phyloP scores from a whole-genome alignment of 92 coral and sea anemone genomes.

The Zoanthus sansibaricus region DNA sequence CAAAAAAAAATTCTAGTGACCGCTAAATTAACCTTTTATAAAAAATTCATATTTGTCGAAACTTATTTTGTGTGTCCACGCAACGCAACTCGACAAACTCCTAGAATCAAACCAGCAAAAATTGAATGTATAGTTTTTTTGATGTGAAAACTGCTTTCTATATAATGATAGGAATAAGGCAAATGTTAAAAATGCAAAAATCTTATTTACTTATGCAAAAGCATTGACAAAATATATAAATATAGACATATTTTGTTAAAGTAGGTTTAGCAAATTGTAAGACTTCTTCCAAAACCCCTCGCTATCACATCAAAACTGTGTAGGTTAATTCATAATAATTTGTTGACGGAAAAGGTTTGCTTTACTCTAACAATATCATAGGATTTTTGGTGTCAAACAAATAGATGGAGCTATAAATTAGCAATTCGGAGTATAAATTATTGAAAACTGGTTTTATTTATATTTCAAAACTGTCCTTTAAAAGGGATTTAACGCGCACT shows the following conservation, averaged over 20 bases:
- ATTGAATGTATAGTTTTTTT: neutral
- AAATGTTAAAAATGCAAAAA: too few species aligned
- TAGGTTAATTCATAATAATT: neutral
- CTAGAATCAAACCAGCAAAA: neutral
- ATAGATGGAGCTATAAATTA: neutral
- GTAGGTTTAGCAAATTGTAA: too few species aligned
- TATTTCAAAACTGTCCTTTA: conserved; percentile 3
- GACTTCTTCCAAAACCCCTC: neutral
- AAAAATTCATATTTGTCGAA: conserved; percentile 27
- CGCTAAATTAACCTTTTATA: conserved; percentile 43
- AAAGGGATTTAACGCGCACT: neutral
- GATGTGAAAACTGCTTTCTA: neutral
- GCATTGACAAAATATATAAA: too few species aligned
- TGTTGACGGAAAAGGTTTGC: neutral
- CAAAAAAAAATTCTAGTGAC: conserved; percentile 13
- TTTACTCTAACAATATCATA: neutral
- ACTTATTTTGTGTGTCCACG: conserved; percentile 10
- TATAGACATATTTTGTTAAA: too few species aligned
- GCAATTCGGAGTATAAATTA: conserved; percentile 26
- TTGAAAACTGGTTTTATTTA: neutral
- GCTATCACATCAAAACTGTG: neutral
- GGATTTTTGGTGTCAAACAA: conserved; percentile 5
- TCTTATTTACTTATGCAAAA: too few species aligned
- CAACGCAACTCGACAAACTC: neutral
- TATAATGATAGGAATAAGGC: too few species aligned